phyloP scores from a whole-genome alignment of 2,113 vertebrate genomes.

The Petrocephalus microphthalmus region DNA sequence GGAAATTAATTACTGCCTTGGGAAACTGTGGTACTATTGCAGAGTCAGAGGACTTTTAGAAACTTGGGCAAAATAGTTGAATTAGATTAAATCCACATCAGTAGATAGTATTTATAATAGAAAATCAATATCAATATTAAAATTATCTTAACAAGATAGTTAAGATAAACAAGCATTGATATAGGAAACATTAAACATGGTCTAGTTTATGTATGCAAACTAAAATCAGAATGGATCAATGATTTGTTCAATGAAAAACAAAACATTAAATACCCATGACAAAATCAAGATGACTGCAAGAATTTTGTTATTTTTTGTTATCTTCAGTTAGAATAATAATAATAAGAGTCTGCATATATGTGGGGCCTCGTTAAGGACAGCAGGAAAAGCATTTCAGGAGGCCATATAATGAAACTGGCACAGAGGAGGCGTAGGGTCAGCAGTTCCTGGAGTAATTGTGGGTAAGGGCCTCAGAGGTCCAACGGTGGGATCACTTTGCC shows the following conservation, averaged over 20 bases:
- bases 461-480: no score
- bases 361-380: no score
- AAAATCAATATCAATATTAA: neutral
- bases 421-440: no score
- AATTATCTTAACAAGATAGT: neutral
- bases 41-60: neutral
- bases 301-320: neutral
- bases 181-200: neutral
- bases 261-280: neutral
- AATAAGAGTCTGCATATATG: no score
- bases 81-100: neutral
- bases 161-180: neutral
- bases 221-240: neutral
- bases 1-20: neutral
- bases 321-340: neutral
- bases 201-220: neutral
- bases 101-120: neutral
- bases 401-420: no score
- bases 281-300: neutral
- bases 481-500: no score
- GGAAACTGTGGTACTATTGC: neutral
- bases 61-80: neutral
- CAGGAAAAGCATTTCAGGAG: neutral
- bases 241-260: neutral
- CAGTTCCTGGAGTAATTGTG: no score